Base-by-base conservation (phyloP, 2,888 invertebrate genomes). In the Microctonus aethiopoides region DNA sequence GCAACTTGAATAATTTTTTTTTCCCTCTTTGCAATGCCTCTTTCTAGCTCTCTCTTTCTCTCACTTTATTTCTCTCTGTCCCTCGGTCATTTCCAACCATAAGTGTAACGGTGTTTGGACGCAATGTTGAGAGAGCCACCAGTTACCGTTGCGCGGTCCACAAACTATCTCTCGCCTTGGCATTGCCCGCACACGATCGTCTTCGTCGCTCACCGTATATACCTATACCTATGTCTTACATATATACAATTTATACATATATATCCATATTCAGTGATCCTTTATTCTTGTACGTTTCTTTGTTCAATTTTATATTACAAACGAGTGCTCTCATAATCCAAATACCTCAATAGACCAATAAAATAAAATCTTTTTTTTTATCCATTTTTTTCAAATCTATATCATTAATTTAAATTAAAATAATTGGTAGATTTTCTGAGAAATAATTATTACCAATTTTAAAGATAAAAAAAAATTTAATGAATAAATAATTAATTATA, bases 111-210 rank as follows among this genome's bases (percentile, higher is more conserved):
- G 84, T 83, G 75, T 80, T 76, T 74, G 78, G 75, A 81, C 79
- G 80, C 79, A 77, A 77, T 77, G 73, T 56, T 52, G 59, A n/a
- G 67, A 71, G 67, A 71, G 73, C 70, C 73, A 76, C 72, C 74
- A 73, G 74, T 82, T 83, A 84, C 84, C 83, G 84, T 84, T 83
- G 84, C 77, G 78, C 82, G 85, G 82, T 84, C 85, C 84, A 84
- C 83, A 84, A 84, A 84, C 83, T 81, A 78, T 71, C 68, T 41
- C 46, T 46, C 16, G 16, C 54, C 67, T 41, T 60, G 72, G 46
- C 46, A 46, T 46, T 46, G 46, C 46, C 16, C 16, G 13, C 26
- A 57, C 29, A 22, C 32, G 39, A 16, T 51, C n/a, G 11, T 26
- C 22, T 13, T 10, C 13, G 5, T 26, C 11, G 9, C 20, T 6